A percentile compares a stretch with the other conserved stretches of the same genome.
Evolutionary conservation across 2,113 vertebrate species (phyloP).

Genomic region (Neotragus pygmaeus): DNA sequence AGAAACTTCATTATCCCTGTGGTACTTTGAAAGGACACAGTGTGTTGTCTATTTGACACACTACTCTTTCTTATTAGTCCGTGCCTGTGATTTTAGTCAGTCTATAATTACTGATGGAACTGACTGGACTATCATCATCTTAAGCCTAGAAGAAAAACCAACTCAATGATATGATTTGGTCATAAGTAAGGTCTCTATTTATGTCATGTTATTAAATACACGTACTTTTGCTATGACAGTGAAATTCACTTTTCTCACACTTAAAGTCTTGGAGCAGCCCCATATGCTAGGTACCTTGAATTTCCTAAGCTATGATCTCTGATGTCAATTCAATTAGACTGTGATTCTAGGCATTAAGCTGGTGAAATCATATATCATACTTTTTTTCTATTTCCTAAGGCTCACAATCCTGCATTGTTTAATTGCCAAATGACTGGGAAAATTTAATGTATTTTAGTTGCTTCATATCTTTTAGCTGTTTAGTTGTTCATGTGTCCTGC

Average conservation of each 20-base stretch:
- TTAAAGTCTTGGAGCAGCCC: neutral
- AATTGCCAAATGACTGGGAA: neutral
- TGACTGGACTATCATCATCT: neutral
- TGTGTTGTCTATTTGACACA: slow-evolving; percentile 48
- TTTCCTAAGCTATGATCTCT: neutral
- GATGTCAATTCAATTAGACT: neutral
- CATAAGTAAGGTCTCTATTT: slow-evolving; percentile 53
- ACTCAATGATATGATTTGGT: neutral
- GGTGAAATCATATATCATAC: neutral
- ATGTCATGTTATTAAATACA: slow-evolving; percentile 69
- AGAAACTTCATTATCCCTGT: slow-evolving; percentile 54
- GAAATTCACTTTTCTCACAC: slow-evolving; percentile 71
- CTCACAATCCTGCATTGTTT: neutral
- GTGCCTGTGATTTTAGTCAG: slow-evolving; percentile 29
- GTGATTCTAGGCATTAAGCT: neutral
- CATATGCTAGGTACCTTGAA: neutral
- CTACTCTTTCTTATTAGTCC: slow-evolving; percentile 54
- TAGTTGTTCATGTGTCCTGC: neutral
- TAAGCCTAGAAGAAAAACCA: slow-evolving; percentile 21
- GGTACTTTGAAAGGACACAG: slow-evolving; percentile 57
- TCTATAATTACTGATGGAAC: slow-evolving; percentile 50
- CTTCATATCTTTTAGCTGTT: neutral
- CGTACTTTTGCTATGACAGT: slow-evolving; percentile 72
- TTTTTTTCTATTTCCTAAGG: neutral
- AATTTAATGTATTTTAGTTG: neutral